Conservation (phyloP, 1,140 invertebrate species). For the Monochamus saltuarius region DNA sequence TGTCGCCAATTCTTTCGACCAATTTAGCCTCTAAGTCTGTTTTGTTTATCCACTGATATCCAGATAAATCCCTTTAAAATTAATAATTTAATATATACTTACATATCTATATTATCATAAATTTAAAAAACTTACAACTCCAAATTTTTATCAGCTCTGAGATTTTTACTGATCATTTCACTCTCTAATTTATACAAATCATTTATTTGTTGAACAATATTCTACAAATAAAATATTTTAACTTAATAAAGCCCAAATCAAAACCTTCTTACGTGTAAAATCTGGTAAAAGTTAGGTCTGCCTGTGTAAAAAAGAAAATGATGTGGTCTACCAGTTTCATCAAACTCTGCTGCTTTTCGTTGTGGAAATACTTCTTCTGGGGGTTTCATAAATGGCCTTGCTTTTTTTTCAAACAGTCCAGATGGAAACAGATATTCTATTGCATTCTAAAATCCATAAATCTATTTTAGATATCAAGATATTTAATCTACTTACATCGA, state of each 20-base stretch:
- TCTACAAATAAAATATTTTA: constrained; percentile 50
- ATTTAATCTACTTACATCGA: constrained; percentile 66
- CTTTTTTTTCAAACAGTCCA: constrained; percentile 77
- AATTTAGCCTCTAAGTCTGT: constrained; percentile 65
- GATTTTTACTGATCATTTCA: constrained; percentile 62
- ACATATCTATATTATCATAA: background rate
- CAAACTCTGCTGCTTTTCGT: constrained; percentile 87
- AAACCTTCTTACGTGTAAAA: constrained; percentile 73
- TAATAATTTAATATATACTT: background rate
- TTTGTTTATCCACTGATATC: constrained; percentile 69
- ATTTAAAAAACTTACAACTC: constrained; percentile 56
- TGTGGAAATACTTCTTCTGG: constrained; percentile 84
- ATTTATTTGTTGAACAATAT: constrained; percentile 64
- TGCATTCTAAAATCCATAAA: constrained; percentile 70
- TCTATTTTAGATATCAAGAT: constrained; percentile 16
- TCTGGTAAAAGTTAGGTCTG: constrained; percentile 78
- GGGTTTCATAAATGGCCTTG: constrained; percentile 83
- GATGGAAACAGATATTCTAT: constrained; percentile 92
- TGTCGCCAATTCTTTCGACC: constrained; percentile 71
- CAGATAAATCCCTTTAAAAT: constrained; percentile 55
- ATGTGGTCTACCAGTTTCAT: constrained; percentile 81
- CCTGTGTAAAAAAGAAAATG: constrained; percentile 89
- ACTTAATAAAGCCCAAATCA: constrained; percentile 6
- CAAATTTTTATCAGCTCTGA: constrained; percentile 59
- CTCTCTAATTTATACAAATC: constrained; percentile 71